Evolutionary conservation across 2,113 vertebrate species (phyloP), one percentile per base, ranked within the genome.

Genomic region (Archilochus colubris): DNA sequence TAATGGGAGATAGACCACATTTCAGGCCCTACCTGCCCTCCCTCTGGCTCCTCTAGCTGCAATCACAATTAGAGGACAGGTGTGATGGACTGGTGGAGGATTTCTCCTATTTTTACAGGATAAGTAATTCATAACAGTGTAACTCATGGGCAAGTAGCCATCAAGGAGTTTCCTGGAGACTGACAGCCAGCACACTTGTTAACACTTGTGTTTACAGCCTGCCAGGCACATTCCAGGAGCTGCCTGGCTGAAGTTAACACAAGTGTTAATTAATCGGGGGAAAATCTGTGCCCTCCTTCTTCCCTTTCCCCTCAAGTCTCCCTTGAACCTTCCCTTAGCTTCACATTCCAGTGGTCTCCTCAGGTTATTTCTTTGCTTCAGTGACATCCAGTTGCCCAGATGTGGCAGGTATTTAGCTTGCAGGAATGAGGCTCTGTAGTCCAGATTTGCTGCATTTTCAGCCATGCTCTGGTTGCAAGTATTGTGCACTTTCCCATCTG

Each of bases 1-100:
- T 36, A 2, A 13, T 8, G 19, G 40, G 50, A 46, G 16, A 30
- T 23, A 51, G 73, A 58, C 9, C 23, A 24, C 0, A 0, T 19
- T 57, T 68, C n/a, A 38, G 44, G 9, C 2, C 27, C 20, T 12
- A 18, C 28, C 15, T 82, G 51, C 61, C 58, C 59, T 62, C 33
- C 46, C 33, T 57, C 33, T 1, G 7, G 22, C 38, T 40, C 14
- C 27, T 69, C 23, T 24, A 66, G n/a, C 63, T 85, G 70, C n/a
- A 12, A 0, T 6, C 12, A 10, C 30, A 18, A 25, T 78, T 43
- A 22, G 57, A 46, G n/a, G 59, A 36, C 43, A 78, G 72, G 50
- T 69, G 33, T 2, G 3, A 33, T 46, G 78, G 30, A 18, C 36
- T 0, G 2, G 54, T 70, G 55, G 53, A n/a, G 63, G 38, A 77